These are phyloP conservation scores for Dryococelus australis DNA, from an alignment of 2,888 invertebrate species.

Conservation along the genomic window DNA sequence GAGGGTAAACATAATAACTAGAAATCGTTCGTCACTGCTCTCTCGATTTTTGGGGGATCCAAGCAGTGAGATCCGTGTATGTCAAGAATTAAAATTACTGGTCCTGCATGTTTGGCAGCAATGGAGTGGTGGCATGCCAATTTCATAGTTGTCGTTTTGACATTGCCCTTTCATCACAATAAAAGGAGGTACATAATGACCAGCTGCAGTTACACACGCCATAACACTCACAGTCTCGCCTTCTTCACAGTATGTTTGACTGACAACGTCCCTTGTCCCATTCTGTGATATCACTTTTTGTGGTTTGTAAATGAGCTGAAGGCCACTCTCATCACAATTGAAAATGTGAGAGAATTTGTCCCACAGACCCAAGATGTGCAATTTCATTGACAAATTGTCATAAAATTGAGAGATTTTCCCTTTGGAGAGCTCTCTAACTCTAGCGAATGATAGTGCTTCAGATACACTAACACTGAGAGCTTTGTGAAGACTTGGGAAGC, in stretches of 20 bases:
- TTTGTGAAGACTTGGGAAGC: background rate
- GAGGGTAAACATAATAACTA: too few relatives aligned
- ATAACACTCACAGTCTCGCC: too few relatives aligned
- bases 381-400: background rate
- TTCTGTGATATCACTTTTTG: background rate
- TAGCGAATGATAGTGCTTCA: background rate
- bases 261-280: slow-evolving; percentile 18
- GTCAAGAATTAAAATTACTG: too few relatives aligned
- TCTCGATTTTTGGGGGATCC: too few relatives aligned
- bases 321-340: slow-evolving; percentile 10
- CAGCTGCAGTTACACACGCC: slow-evolving; percentile 17
- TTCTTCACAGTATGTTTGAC: background rate
- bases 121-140: slow-evolving; percentile 4
- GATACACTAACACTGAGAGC: background rate
- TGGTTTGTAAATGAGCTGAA: too few relatives aligned
- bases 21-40: too few relatives aligned
- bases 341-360: background rate
- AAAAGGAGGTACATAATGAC: slow-evolving; percentile 3
- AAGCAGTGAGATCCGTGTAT: too few relatives aligned
- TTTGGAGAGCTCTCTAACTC: slow-evolving; percentile 11
- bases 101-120: too few relatives aligned
- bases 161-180: slow-evolving; percentile 23
- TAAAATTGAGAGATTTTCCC: slow-evolving; percentile 22
- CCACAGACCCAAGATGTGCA: background rate
- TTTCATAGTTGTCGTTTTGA: slow-evolving; percentile 18